phyloP scores from a whole-genome alignment of 2,113 vertebrate genomes.

The Tetraodon nigroviridis region DNA sequence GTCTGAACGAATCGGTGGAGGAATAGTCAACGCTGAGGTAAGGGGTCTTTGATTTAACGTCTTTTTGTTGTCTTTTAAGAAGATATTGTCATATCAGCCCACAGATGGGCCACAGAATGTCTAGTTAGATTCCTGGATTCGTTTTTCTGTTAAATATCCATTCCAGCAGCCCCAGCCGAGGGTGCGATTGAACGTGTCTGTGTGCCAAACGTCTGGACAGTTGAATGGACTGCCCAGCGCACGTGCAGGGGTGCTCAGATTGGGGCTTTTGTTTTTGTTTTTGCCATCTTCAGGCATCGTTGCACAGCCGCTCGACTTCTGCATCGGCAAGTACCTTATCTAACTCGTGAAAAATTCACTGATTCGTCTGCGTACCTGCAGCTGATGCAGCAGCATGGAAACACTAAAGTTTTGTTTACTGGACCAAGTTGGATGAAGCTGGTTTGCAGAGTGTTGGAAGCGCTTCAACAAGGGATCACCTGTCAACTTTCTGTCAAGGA shows the following conservation, averaged over 20 bases:
- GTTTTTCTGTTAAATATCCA: slow-evolving; percentile 31
- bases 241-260: neutral
- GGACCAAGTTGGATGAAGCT: slow-evolving; percentile 6
- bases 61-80: too few relatives aligned
- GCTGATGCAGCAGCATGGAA: neutral
- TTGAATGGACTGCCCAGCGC: slow-evolving; percentile 9
- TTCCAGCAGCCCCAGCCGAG: slow-evolving; percentile 54
- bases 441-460: slow-evolving; percentile 11
- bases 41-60: neutral
- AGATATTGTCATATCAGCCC: too few relatives aligned
- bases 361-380: neutral
- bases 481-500: slow-evolving; percentile 14
- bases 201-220: slow-evolving; percentile 59
- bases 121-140: neutral
- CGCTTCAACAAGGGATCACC: slow-evolving; percentile 29
- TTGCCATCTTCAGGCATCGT: slow-evolving; percentile 21
- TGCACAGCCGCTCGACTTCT: slow-evolving; percentile 40
- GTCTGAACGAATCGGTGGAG: slow-evolving; percentile 18
- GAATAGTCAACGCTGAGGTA: neutral
- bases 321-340: slow-evolving; percentile 6
- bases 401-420: slow-evolving; percentile 5
- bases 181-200: slow-evolving; percentile 31
- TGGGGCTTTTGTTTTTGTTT: slow-evolving; percentile 25
- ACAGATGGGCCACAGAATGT: too few relatives aligned
- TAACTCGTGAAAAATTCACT: neutral